A percentile compares a stretch with the other conserved stretches of the same genome.
phyloP scores from a whole-genome alignment of 2,113 vertebrate species.

The Sminthopsis crassicaudata region DNA sequence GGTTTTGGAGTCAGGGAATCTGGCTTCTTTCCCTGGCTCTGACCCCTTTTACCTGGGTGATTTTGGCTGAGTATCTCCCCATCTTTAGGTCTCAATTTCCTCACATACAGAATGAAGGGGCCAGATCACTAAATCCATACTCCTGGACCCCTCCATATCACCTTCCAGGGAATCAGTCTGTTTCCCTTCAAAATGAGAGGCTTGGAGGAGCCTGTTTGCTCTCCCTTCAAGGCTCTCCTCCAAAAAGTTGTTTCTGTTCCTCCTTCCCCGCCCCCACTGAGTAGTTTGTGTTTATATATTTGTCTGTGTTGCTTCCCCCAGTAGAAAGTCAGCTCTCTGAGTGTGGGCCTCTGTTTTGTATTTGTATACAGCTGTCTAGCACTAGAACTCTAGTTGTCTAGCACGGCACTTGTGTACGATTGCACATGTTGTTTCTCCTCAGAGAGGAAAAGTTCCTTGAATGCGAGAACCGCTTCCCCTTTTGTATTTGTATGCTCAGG shows the following conservation, averaged over 20 bases:
- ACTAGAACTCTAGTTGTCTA: background rate
- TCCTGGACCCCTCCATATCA: background rate
- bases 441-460: background rate
- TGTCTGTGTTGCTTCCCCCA: background rate
- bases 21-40: background rate
- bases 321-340: background rate
- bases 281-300: background rate
- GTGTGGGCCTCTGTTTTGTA: background rate
- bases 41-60: background rate
- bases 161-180: background rate
- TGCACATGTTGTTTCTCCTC: background rate
- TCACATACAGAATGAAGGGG: background rate
- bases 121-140: background rate
- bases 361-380: background rate
- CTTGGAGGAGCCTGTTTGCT: background rate
- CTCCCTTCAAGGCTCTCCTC: background rate
- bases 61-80: background rate
- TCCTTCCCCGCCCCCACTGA: background rate
- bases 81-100: background rate
- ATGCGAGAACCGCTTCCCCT: background rate
- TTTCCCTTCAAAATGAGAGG: background rate
- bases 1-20: background rate
- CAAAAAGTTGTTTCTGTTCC: background rate
- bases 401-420: background rate
- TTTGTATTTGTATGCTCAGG: background rate